These are phyloP conservation scores for Drosophila kohkoa DNA, from an alignment of 1,140 invertebrate genomes.

Conservation along the genomic window DNA sequence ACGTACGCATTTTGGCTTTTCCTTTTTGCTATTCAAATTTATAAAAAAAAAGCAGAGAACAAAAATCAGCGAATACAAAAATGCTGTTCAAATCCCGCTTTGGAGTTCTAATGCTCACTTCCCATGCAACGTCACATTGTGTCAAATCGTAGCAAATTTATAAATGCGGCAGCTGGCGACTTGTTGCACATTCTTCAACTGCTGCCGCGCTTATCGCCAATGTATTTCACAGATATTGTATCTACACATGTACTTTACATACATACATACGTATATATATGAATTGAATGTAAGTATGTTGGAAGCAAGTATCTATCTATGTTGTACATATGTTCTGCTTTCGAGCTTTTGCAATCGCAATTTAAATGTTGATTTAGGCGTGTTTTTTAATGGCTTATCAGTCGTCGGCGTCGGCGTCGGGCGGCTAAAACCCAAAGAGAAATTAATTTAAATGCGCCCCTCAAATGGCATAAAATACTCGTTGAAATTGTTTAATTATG, in stretches of 20 bases:
- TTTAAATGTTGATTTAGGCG: conserved; percentile 80
- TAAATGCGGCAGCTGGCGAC: conserved; percentile 24
- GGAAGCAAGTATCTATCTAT: conserved; percentile 4
- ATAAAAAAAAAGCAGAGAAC: conserved; percentile 15
- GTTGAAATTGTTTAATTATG: conserved; percentile 79
- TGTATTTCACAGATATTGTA: conserved; percentile 45
- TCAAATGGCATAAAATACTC: conserved; percentile 64
- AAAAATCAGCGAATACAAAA: conserved; percentile 6
- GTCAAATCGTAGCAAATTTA: conserved; percentile 25
- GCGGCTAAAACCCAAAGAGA: conserved; percentile 69
- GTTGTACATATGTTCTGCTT: conserved; percentile 23
- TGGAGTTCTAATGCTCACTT: conserved; percentile 46
- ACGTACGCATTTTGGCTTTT: conserved; percentile 53
- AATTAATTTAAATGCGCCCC: conserved; percentile 79
- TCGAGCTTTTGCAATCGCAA: conserved; percentile 60
- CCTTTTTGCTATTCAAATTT: conserved; percentile 36
- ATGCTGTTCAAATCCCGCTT: conserved; percentile 27
- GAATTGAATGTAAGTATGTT: no score
- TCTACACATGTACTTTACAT: conserved; percentile 15
- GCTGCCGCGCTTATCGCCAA: conserved; percentile 26
- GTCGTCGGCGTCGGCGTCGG: conserved; percentile 1
- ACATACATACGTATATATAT: no score
- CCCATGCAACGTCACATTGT: conserved; percentile 48
- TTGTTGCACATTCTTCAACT: conserved; percentile 21
- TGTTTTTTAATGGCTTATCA: conserved; percentile 77